phyloP scores from a whole-genome alignment of 2,797 vertebrate species.

The Simalia tracyae region DNA sequence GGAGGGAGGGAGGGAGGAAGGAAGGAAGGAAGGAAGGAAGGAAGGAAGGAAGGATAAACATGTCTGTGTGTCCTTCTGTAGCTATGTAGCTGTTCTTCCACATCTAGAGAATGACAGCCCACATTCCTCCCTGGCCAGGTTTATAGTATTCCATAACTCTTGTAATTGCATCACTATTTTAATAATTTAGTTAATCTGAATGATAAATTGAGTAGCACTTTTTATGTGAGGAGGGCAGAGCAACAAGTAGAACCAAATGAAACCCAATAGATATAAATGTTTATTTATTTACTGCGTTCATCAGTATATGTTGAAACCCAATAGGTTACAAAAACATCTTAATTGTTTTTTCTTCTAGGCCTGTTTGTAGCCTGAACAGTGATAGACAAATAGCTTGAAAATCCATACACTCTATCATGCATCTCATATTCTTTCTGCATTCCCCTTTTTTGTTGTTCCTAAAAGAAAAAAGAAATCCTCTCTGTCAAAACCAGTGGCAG shows the following conservation, averaged over 20 bases:
- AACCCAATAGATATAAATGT: not conserved
- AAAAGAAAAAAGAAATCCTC: not conserved
- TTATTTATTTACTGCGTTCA: not conserved
- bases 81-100: not conserved
- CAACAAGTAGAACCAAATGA: not conserved
- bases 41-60: not conserved
- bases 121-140: not conserved
- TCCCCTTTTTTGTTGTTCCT: not conserved
- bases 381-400: not conserved
- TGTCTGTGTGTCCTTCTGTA: not conserved
- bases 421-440: not conserved
- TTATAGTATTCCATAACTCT: not conserved
- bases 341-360: not conserved
- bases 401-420: not conserved
- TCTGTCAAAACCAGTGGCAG: not conserved
- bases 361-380: not conserved
- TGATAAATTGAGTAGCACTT: not conserved
- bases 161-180: not conserved
- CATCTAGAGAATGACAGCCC: not conserved
- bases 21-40: not conserved
- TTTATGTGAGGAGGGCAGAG: not conserved
- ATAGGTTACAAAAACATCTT: not conserved
- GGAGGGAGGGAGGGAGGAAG: not conserved
- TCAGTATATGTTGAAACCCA: too few relatives aligned
- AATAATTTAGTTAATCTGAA: not conserved